Percentiles rank a stretch among this genome's conserved stretches.
phyloP scores from a whole-genome alignment of 1,140 invertebrate species.

The Mylabris phalerata region DNA sequence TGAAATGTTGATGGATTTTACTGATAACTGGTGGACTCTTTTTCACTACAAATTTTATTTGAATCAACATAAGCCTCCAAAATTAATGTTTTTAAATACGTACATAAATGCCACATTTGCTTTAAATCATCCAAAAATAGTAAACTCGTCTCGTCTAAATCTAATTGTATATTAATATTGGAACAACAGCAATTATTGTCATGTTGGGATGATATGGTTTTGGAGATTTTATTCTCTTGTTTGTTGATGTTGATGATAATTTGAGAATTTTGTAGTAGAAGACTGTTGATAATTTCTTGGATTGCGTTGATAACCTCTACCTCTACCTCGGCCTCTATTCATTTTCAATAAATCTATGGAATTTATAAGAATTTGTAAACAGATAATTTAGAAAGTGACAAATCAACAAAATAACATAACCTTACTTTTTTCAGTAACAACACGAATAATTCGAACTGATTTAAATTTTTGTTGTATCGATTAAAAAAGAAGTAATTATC shows the following conservation, averaged over 20 bases:
- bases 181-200: constrained; percentile 28
- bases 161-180: constrained; percentile 23
- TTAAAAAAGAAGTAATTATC: background rate
- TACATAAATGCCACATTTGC: constrained; percentile 28
- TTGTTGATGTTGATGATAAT: background rate
- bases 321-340: constrained; percentile 3
- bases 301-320: constrained; percentile 1
- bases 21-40: constrained; percentile 47
- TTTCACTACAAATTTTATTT: constrained; percentile 45
- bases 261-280: background rate
- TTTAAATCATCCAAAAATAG: constrained; percentile 26
- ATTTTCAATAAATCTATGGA: background rate
- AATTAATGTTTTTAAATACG: constrained; percentile 20
- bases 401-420: background rate
- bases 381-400: background rate
- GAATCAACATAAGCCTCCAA: background rate
- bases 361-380: background rate
- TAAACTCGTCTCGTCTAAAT: constrained; percentile 20
- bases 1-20: constrained; percentile 46
- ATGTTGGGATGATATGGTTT: constrained; percentile 26
- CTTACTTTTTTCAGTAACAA: background rate
- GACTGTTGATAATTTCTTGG: background rate
- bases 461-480: background rate
- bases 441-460: no score
- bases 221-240: background rate